phyloP scores from a whole-genome alignment of 2,113 vertebrate genomes.

The Corydoras maculifer region DNA sequence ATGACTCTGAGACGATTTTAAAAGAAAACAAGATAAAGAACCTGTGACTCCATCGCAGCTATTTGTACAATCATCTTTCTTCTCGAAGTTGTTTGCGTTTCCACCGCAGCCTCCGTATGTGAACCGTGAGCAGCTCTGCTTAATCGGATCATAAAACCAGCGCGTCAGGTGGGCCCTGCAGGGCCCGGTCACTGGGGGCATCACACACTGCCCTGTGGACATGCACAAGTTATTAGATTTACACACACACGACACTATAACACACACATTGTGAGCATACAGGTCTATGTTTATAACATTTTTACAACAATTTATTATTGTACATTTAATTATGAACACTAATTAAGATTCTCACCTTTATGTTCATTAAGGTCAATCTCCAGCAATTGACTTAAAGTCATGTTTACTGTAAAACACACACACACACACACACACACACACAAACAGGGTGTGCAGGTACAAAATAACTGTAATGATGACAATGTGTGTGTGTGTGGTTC shows the following conservation, averaged over 20 bases:
- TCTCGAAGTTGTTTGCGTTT: constrained; percentile 80
- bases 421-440: background rate
- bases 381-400: constrained; percentile 52
- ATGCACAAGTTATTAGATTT: background rate
- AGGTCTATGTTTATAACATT: background rate
- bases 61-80: constrained; percentile 62
- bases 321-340: background rate
- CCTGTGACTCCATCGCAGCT: constrained; percentile 75
- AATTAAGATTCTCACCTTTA: constrained; percentile 42
- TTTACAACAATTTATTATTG: no score
- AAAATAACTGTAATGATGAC: no score
- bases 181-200: constrained; percentile 72
- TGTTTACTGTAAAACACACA: constrained; percentile 51
- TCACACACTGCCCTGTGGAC: constrained; percentile 71
- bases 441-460: no score
- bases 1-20: no score
- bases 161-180: constrained; percentile 70
- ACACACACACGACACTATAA: background rate
- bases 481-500: background rate
- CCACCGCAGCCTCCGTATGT: constrained; percentile 81
- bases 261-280: background rate
- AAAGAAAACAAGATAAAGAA: no score
- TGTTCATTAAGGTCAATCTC: constrained; percentile 43
- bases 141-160: constrained; percentile 85
- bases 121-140: constrained; percentile 70